Evolutionary conservation across 2,113 vertebrate species (phyloP).

Genomic region (Oceanodroma tethys): DNA sequence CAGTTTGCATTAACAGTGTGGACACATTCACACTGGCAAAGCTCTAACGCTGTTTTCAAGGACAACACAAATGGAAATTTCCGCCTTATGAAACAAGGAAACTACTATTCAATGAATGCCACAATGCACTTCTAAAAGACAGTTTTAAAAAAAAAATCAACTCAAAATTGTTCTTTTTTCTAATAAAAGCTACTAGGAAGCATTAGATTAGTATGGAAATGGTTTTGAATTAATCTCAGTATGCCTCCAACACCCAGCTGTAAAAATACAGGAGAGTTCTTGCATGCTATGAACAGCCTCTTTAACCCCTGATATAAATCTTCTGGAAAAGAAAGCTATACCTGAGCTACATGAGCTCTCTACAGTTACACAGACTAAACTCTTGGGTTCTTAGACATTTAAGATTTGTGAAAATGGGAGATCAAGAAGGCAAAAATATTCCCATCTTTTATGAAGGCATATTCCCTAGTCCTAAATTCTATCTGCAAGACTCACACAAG

Average conservation of each 20-base stretch:
- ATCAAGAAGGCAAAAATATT: background rate
- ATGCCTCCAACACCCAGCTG: conserved; percentile 9
- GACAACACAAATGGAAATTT: background rate
- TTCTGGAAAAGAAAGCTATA: background rate
- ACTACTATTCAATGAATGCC: background rate
- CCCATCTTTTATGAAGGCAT: background rate
- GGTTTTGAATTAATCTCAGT: background rate
- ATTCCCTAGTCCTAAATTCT: background rate
- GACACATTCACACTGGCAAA: background rate
- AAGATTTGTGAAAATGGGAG: background rate
- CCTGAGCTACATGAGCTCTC: background rate
- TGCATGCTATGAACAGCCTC: background rate
- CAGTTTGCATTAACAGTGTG: rapidly evolving
- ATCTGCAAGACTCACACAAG: background rate
- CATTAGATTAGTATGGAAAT: background rate
- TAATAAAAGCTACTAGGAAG: background rate
- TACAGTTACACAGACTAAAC: background rate
- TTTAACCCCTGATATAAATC: background rate
- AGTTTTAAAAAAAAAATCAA: background rate
- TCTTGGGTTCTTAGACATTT: background rate
- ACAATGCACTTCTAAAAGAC: background rate
- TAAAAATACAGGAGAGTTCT: conserved; percentile 11
- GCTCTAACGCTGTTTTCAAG: background rate
- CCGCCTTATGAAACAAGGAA: background rate
- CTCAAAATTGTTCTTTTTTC: background rate